These are phyloP conservation scores for Chrosomus eos DNA, from an alignment of 2,797 vertebrate genomes.

Conservation along the genomic window DNA sequence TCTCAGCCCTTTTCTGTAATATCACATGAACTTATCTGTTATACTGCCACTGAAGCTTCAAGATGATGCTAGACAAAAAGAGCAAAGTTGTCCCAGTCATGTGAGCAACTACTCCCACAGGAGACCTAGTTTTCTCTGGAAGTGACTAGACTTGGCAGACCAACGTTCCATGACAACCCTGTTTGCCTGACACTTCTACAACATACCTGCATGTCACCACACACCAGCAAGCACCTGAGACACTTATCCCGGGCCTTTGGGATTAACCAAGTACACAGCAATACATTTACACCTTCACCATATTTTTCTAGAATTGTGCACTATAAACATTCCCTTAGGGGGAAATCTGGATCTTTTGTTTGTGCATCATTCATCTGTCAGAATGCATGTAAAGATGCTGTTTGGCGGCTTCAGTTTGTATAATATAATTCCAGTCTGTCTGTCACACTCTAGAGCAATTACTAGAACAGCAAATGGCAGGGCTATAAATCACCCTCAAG, in stretches of 20 bases:
- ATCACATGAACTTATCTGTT: conserved; percentile 10
- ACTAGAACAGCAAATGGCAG: conserved; percentile 39
- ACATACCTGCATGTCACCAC: conserved; percentile 10
- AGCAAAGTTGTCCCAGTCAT: not conserved
- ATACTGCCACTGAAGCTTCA: not conserved
- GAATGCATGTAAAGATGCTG: conserved; percentile 23
- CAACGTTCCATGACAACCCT: conserved; percentile 23
- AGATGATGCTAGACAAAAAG: conserved; percentile 13
- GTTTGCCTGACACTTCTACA: conserved; percentile 20
- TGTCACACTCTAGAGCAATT: conserved; percentile 42
- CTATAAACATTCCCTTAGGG: conserved; percentile 8
- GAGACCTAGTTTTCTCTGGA: conserved; percentile 11
- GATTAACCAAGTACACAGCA: not conserved
- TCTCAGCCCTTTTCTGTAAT: conserved; percentile 1
- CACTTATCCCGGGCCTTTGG: conserved; percentile 5
- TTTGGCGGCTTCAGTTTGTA: not conserved
- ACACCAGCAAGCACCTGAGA: conserved; percentile 33
- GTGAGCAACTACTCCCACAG: conserved; percentile 5
- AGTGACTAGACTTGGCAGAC: conserved; percentile 26
- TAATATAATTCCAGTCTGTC: conserved; percentile 30
- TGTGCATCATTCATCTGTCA: conserved; percentile 27
- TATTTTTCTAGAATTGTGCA: not conserved
- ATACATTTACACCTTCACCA: not conserved
- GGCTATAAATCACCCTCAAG: conserved; percentile 50
- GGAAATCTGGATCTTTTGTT: conserved; percentile 26